phyloP scores from a whole-genome alignment of 2,888 invertebrate species.

The Actias luna region DNA sequence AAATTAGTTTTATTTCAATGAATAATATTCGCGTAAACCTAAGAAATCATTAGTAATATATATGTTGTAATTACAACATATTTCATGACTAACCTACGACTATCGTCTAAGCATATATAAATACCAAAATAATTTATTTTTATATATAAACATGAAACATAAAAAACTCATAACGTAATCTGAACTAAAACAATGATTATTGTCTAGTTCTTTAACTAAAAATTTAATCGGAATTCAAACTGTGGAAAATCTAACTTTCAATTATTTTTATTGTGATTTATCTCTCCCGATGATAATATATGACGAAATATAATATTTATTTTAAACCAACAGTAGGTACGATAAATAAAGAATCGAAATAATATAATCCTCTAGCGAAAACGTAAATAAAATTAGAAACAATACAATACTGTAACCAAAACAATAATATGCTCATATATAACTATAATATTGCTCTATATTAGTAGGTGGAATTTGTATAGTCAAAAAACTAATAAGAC shows the following conservation, averaged over 20 bases:
- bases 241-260: background rate
- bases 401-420: too few relatives aligned
- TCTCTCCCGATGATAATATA: background rate
- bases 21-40: too few relatives aligned
- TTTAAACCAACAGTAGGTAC: background rate
- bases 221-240: background rate
- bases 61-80: too few relatives aligned
- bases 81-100: too few relatives aligned
- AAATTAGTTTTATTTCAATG: too few relatives aligned
- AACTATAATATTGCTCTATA: background rate
- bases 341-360: background rate
- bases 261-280: background rate
- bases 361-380: background rate
- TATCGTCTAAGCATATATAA: too few relatives aligned
- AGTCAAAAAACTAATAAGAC: background rate
- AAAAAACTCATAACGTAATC: too few relatives aligned
- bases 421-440: too few relatives aligned
- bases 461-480: background rate
- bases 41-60: too few relatives aligned
- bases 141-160: too few relatives aligned
- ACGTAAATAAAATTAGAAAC: background rate
- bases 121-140: too few relatives aligned
- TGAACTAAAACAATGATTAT: background rate
- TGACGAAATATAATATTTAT: background rate
- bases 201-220: background rate